Conservation (phyloP, 2,888 invertebrate species). For the Tillus elongatus region DNA sequence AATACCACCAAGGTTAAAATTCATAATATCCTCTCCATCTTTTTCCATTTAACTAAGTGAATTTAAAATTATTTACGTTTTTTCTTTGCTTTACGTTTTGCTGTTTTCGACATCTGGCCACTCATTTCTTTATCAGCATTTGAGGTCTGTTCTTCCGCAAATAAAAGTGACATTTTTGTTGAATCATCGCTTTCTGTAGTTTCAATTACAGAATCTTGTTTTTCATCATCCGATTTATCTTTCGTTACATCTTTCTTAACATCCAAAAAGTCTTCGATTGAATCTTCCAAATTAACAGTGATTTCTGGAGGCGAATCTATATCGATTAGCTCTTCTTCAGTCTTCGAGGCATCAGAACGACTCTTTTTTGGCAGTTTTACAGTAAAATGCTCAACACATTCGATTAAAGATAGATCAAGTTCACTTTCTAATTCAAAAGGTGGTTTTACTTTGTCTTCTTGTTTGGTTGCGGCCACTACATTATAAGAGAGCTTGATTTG, state of each 20-base stretch:
- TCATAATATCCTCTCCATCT: too few relatives aligned
- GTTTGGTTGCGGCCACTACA: too few relatives aligned
- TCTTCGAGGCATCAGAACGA: slow-evolving; percentile 9
- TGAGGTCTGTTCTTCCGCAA: too few relatives aligned
- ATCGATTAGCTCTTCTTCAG: slow-evolving; percentile 25
- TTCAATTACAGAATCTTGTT: slow-evolving; percentile 47
- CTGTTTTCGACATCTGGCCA: too few relatives aligned
- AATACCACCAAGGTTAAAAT: too few relatives aligned
- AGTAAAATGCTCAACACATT: slow-evolving; percentile 24
- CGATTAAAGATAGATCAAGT: slow-evolving; percentile 20
- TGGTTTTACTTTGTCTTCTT: too few relatives aligned
- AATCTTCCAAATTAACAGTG: too few relatives aligned
- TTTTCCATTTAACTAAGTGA: neutral
- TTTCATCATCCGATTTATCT: slow-evolving; percentile 52
- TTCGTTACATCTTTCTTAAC: slow-evolving; percentile 15
- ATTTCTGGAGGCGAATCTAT: slow-evolving; percentile 25
- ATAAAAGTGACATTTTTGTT: slow-evolving; percentile 31
- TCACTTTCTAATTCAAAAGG: slow-evolving; percentile 21
- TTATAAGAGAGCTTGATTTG: too few relatives aligned
- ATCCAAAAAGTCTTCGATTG: slow-evolving; percentile 14
- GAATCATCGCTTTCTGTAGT: slow-evolving; percentile 51
- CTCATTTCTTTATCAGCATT: too few relatives aligned
- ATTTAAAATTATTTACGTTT: slow-evolving; percentile 48
- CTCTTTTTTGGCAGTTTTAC: slow-evolving; percentile 24
- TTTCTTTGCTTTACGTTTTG: slow-evolving; percentile 51